Evolutionary conservation across 2,888 invertebrate species (phyloP).

Genomic region (Eurois occulta): DNA sequence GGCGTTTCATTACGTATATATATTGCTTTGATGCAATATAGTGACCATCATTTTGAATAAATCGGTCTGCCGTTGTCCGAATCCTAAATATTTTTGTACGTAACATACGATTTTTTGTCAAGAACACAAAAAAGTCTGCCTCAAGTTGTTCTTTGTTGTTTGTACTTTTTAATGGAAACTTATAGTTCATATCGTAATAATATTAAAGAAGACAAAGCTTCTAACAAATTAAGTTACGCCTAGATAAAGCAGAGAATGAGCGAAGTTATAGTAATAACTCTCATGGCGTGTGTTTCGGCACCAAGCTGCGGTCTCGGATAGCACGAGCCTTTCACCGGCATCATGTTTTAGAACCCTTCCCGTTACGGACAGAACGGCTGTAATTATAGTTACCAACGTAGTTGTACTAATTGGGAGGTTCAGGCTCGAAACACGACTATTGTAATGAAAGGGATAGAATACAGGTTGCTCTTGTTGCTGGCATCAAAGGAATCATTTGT

Average conservation of each 20-base stretch:
- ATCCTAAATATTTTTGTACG: neutral
- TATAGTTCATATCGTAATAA: neutral
- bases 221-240: neutral
- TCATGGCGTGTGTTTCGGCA: neutral
- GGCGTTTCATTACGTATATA: neutral
- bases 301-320: neutral
- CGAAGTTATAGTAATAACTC: slow-evolving; percentile 4
- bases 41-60: neutral
- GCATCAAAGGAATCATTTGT: neutral
- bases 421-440: slow-evolving; percentile 6
- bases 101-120: neutral
- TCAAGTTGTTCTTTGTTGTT: neutral
- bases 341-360: slow-evolving; percentile 1
- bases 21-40: neutral
- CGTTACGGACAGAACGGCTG: neutral
- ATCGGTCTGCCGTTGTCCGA: neutral
- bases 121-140: neutral
- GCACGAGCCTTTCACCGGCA: neutral
- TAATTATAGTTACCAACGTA: slow-evolving; percentile 14
- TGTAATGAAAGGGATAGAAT: slow-evolving; percentile 14
- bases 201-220: neutral
- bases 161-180: neutral
- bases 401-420: slow-evolving; percentile 22
- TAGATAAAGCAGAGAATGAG: neutral
- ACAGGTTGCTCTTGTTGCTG: neutral